These are phyloP conservation scores for Drosophila nannoptera DNA, from an alignment of 1,140 invertebrate genomes.

Conservation along the genomic window DNA sequence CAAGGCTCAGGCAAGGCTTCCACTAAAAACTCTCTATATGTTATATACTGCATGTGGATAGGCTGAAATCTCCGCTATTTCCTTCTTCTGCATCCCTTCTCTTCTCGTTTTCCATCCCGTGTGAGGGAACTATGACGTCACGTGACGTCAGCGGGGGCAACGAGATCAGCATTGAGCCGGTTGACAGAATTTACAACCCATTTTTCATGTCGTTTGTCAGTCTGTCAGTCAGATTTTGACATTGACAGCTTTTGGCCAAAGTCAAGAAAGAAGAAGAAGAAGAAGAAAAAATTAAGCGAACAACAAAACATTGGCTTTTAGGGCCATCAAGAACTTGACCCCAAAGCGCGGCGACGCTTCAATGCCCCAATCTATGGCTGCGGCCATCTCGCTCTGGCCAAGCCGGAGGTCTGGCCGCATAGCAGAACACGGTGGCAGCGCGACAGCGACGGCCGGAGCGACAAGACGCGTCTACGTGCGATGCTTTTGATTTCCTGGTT, in stretches of 20 bases:
- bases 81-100: not conserved
- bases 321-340: conserved; percentile 69
- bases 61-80: not conserved
- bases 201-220: conserved; percentile 29
- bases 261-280: conserved; percentile 4
- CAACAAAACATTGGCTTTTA: conserved; percentile 21
- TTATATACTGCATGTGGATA: not conserved
- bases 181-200: conserved; percentile 27
- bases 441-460: conserved; percentile 2
- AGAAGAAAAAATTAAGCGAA: not conserved
- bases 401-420: conserved; percentile 12
- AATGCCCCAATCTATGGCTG: conserved; percentile 27
- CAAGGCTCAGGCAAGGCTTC: too few relatives aligned
- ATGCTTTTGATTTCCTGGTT: conserved; percentile 67
- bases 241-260: conserved; percentile 42
- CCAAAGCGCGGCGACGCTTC: conserved; percentile 38
- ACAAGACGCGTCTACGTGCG: conserved; percentile 57
- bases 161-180: not conserved
- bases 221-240: conserved; percentile 24
- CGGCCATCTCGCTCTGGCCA: not conserved
- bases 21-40: not conserved
- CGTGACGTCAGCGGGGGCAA: not conserved
- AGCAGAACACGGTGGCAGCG: conserved; percentile 9
- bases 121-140: too few relatives aligned
- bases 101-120: too few relatives aligned